Conservation (phyloP, 2,797 vertebrate species). For the Eutrigla gurnardus region DNA sequence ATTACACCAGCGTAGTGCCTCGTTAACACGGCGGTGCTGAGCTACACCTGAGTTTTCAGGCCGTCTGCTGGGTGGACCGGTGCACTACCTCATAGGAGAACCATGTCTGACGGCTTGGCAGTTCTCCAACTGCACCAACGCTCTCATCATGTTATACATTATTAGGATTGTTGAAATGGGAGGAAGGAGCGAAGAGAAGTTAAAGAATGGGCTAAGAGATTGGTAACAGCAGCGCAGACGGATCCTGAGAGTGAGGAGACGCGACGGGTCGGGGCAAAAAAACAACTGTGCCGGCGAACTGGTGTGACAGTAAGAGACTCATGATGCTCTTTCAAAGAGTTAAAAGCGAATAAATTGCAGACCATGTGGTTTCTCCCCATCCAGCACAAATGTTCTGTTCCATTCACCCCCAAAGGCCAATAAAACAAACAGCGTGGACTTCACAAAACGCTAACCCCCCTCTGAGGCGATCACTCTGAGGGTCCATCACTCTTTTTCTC, state of each 20-base stretch:
- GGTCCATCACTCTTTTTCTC: constrained; percentile 20
- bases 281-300: constrained; percentile 21
- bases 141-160: constrained; percentile 27
- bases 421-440: constrained; percentile 70
- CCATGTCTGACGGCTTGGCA: constrained; percentile 59
- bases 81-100: constrained; percentile 69
- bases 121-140: constrained; percentile 33
- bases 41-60: constrained; percentile 75
- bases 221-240: constrained; percentile 3
- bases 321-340: constrained; percentile 45
- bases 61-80: constrained; percentile 55
- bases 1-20: constrained; percentile 69
- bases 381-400: constrained; percentile 66
- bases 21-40: constrained; percentile 67
- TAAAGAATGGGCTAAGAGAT: neutral
- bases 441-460: constrained; percentile 36
- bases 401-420: constrained; percentile 52
- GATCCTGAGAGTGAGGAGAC: constrained; percentile 24
- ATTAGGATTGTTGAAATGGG: constrained; percentile 5
- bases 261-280: constrained; percentile 27
- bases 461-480: constrained; percentile 28
- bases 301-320: constrained; percentile 37
- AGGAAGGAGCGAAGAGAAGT: neutral
- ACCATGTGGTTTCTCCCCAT: constrained; percentile 52
- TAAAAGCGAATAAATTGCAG: constrained; percentile 51